phyloP scores from a whole-genome alignment of 2,113 vertebrate genomes.

The Antigone vipio region DNA sequence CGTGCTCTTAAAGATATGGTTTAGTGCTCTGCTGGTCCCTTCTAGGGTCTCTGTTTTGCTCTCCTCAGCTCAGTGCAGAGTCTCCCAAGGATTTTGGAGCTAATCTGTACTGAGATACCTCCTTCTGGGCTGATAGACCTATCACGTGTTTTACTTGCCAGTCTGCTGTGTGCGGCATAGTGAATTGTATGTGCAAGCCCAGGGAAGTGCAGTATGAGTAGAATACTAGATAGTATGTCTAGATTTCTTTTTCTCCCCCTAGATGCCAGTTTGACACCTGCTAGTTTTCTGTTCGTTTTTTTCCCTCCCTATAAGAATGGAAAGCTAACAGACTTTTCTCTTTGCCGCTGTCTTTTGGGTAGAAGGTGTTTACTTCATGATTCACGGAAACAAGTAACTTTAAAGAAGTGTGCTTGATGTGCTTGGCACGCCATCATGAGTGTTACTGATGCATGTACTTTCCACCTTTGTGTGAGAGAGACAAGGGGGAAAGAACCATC shows the following conservation, averaged over 20 bases:
- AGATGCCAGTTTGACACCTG: background rate
- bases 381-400: background rate
- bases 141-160: background rate
- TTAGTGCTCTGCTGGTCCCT: background rate
- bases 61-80: background rate
- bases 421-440: rapidly evolving
- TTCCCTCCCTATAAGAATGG: background rate
- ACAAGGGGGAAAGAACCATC: background rate
- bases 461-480: background rate
- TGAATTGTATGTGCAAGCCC: rapidly evolving
- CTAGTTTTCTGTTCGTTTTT: background rate
- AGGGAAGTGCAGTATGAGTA: background rate
- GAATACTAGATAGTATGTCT: background rate
- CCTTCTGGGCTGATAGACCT: background rate
- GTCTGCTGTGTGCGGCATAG: background rate
- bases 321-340: background rate
- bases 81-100: background rate
- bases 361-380: background rate
- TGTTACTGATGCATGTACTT: background rate
- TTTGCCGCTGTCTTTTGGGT: background rate
- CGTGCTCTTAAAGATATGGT: background rate
- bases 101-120: background rate
- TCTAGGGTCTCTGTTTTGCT: background rate
- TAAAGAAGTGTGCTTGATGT: background rate
- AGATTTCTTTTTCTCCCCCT: background rate